Conservation (phyloP, 1,140 invertebrate species). For the Drosophila obscura region DNA sequence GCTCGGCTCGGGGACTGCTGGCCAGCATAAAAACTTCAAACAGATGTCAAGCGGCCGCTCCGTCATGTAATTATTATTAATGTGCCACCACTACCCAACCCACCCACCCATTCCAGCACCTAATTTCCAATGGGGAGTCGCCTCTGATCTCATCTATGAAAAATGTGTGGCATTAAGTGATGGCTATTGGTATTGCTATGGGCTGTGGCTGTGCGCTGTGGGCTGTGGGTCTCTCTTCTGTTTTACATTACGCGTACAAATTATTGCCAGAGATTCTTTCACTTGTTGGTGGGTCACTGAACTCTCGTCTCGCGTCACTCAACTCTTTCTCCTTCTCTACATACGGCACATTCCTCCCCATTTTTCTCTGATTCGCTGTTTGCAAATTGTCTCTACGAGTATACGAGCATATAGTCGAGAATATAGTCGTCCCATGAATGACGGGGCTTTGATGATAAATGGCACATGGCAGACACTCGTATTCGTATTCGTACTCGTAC, state of each 20-base stretch:
- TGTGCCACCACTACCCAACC: slow-evolving; percentile 24
- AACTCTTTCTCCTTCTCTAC: neutral
- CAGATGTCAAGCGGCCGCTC: slow-evolving; percentile 56
- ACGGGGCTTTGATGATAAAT: slow-evolving; percentile 54
- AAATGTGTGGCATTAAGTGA: slow-evolving; percentile 26
- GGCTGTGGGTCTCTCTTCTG: slow-evolving; percentile 13
- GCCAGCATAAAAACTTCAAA: slow-evolving; percentile 63
- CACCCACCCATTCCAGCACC: slow-evolving; percentile 1
- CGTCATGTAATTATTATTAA: slow-evolving; percentile 63
- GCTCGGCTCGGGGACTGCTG: slow-evolving; percentile 7
- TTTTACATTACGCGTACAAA: slow-evolving; percentile 53
- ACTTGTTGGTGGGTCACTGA: slow-evolving; percentile 36
- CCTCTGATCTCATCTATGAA: slow-evolving; percentile 59
- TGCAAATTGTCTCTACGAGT: too few relatives aligned
- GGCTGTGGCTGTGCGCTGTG: too few relatives aligned
- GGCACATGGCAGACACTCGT: slow-evolving; percentile 30
- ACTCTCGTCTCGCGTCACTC: neutral
- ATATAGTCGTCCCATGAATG: slow-evolving; percentile 32
- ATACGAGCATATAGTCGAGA: too few relatives aligned
- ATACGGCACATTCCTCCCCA: slow-evolving; percentile 24
- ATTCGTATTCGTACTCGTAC: neutral
- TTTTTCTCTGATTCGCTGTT: too few relatives aligned
- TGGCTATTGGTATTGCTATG: too few relatives aligned
- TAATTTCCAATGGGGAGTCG: slow-evolving; percentile 6
- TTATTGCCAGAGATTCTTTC: slow-evolving; percentile 51